A percentile compares a stretch with the other conserved stretches of the same genome.
phyloP scores from a whole-genome alignment of 2,888 invertebrate genomes.

The Linyphia triangularis region DNA sequence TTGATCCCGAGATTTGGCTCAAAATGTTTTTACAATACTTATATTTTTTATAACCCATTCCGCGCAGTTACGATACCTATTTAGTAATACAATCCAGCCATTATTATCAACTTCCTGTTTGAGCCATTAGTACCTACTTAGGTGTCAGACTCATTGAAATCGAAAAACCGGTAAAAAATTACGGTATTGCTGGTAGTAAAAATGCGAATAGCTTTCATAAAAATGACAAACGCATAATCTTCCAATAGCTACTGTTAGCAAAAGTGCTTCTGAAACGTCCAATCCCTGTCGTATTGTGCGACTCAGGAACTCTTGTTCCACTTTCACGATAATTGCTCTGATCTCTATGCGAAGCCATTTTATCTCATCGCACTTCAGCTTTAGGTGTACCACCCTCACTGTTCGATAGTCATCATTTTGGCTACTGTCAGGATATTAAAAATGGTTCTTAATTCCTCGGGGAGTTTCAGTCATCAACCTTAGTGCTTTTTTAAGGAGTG shows the following conservation, averaged over 20 bases:
- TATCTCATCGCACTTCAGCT: too few relatives aligned
- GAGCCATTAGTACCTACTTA: too few relatives aligned
- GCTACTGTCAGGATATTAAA: constrained; percentile 37
- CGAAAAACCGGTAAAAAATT: too few relatives aligned
- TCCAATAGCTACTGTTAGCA: not conserved
- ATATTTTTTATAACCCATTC: too few relatives aligned
- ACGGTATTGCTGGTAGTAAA: not conserved
- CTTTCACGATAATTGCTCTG: not conserved
- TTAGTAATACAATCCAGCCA: too few relatives aligned
- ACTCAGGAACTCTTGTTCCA: not conserved
- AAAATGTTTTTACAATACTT: too few relatives aligned
- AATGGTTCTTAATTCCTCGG: constrained; percentile 45
- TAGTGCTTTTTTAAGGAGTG: constrained; percentile 32
- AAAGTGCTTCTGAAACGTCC: not conserved
- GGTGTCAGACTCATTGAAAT: too few relatives aligned
- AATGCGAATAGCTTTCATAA: not conserved
- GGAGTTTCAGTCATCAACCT: constrained; percentile 52
- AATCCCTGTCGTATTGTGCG: too few relatives aligned
- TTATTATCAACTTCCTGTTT: too few relatives aligned
- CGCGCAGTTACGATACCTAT: too few relatives aligned
- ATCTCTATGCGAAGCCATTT: too few relatives aligned
- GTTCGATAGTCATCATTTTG: constrained; percentile 31
- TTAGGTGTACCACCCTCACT: not conserved
- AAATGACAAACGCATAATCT: not conserved
- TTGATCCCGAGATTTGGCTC: too few relatives aligned